Evolutionary conservation across 2,797 vertebrate genomes (phyloP).

Genomic region (Hyperoplus immaculatus): DNA sequence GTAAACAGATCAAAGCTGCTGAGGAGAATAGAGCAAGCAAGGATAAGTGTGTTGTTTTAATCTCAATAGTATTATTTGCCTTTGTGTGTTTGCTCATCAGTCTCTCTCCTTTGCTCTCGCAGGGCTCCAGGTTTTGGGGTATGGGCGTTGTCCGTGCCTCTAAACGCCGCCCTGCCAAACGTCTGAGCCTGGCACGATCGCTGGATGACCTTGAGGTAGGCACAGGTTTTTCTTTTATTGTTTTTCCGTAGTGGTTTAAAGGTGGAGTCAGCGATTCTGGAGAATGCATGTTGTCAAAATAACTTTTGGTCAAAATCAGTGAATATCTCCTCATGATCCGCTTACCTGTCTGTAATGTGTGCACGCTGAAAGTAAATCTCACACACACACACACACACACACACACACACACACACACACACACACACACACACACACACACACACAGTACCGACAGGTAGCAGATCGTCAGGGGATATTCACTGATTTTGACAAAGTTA

Average conservation of each 20-base stretch:
- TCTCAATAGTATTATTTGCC: not conserved
- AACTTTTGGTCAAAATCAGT: no score
- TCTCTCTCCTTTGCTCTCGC: constrained; percentile 20
- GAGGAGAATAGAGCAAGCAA: not conserved
- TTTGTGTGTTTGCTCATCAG: constrained; percentile 6
- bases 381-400: no score
- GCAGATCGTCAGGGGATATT: no score
- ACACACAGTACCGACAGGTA: no score
- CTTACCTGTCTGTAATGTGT: no score
- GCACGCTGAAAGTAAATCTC: no score
- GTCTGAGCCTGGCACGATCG: constrained; percentile 93
- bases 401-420: no score
- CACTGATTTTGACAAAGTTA: no score
- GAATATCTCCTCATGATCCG: no score
- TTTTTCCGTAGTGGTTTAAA: not conserved
- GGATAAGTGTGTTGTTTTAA: not conserved
- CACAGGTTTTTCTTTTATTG: not conserved
- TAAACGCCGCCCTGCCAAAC: constrained; percentile 88
- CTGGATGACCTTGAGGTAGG: constrained; percentile 96
- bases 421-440: no score
- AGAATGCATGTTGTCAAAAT: no score
- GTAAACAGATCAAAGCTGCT: not conserved
- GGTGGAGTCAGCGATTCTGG: no score
- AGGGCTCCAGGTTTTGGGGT: constrained; percentile 89
- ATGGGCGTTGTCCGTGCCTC: constrained; percentile 84